These are phyloP conservation scores for Montifringilla adamsi DNA, from an alignment of 2,113 vertebrate species.

Conservation along the genomic window DNA sequence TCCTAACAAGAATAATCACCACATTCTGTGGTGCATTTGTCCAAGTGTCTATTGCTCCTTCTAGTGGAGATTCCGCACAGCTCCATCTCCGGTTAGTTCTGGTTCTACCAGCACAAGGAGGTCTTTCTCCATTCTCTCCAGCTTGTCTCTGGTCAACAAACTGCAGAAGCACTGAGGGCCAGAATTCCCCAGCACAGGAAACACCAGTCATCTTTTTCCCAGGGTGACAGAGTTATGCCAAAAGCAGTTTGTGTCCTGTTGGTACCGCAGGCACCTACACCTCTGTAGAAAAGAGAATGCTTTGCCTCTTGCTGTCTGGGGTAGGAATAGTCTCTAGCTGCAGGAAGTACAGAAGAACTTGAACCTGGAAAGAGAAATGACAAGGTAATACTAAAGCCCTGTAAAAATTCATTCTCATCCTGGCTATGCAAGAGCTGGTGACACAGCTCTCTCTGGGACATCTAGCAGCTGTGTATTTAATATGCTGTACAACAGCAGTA, in stretches of 20 bases:
- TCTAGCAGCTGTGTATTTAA: not conserved
- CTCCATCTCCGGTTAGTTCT: not conserved
- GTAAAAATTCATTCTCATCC: not conserved
- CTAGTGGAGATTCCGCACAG: slow-evolving; percentile 30
- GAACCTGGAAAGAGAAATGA: slow-evolving; percentile 78
- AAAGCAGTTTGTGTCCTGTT: not conserved
- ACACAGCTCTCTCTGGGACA: not conserved
- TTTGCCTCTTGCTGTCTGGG: slow-evolving; percentile 96
- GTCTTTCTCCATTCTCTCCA: not conserved
- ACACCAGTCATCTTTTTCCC: not conserved
- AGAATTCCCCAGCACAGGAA: not conserved
- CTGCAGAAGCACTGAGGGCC: not conserved
- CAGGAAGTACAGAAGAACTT: slow-evolving; percentile 96
- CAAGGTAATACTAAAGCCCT: not conserved
- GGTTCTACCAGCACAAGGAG: not conserved
- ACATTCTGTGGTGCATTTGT: not conserved
- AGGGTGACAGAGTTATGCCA: not conserved
- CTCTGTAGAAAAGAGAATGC: slow-evolving; percentile 96
- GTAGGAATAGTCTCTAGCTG: slow-evolving; percentile 96
- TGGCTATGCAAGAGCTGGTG: not conserved
- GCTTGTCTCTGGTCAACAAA: not conserved
- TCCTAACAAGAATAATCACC: slow-evolving; percentile 25
- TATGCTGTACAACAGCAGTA: not conserved
- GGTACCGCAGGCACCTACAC: slow-evolving; percentile 73
- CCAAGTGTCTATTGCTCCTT: slow-evolving; percentile 52